A percentile compares a stretch with the other conserved stretches of the same genome.
These are phyloP conservation scores for Sinotaia quadrata DNA, from an alignment of 2,888 invertebrate species.

Conservation along the genomic window DNA sequence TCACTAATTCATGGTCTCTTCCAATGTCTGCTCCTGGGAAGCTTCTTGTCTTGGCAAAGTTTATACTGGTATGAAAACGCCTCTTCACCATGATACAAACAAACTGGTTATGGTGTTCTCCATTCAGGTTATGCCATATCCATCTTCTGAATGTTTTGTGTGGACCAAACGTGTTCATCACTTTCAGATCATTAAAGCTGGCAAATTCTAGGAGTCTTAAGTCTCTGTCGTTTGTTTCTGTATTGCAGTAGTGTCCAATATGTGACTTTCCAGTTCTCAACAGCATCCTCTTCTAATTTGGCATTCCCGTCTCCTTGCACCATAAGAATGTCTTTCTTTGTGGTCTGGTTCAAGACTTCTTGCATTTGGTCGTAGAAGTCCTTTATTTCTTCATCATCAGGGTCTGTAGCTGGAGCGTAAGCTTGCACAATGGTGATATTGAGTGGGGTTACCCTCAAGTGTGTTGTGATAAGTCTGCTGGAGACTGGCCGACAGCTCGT, in stretches of 20 bases:
- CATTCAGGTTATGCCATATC: constrained; percentile 10
- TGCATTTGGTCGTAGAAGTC: too few species aligned
- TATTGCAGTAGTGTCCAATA: background rate
- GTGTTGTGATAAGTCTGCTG: too few species aligned
- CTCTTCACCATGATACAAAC: too few species aligned
- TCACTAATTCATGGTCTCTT: background rate
- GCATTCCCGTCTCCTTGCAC: constrained; percentile 14
- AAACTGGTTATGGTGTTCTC: background rate
- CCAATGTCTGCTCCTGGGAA: background rate
- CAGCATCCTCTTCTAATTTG: background rate
- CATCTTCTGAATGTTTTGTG: constrained; percentile 7
- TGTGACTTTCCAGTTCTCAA: background rate
- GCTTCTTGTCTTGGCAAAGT: background rate
- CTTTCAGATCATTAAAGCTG: background rate
- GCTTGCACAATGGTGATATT: background rate
- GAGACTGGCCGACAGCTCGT: too few species aligned
- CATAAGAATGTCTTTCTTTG: constrained; percentile 5
- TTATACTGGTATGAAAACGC: too few species aligned
- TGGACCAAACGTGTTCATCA: constrained; percentile 6
- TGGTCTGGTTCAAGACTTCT: background rate
- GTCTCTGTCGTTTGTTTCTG: constrained; percentile 4
- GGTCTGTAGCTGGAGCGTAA: background rate
- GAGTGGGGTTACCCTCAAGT: too few species aligned
- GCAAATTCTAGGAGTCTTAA: constrained; percentile 9
- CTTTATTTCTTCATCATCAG: too few species aligned